These are phyloP conservation scores for Boulengerochromis microlepis DNA, from an alignment of 2,113 vertebrate species.

Conservation along the genomic window DNA sequence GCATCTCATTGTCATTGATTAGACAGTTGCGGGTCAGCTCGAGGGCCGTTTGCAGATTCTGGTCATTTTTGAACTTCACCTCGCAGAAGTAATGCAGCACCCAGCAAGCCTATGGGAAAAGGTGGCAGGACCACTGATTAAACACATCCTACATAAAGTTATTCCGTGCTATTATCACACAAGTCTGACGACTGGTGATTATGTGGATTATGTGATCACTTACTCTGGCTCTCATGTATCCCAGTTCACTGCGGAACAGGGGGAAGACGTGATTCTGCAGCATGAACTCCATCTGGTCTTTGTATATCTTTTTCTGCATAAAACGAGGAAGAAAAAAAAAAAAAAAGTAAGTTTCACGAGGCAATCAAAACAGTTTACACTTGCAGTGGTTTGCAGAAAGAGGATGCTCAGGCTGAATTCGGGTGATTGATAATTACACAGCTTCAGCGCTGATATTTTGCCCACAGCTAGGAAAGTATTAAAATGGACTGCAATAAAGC, in stretches of 20 bases:
- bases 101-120: conserved; percentile 85
- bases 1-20: conserved; percentile 98
- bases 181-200: background rate
- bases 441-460: background rate
- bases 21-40: conserved; percentile 91
- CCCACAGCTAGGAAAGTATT: background rate
- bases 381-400: background rate
- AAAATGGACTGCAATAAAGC: background rate
- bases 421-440: background rate
- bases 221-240: conserved; percentile 98
- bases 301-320: conserved; percentile 94
- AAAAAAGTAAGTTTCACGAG: background rate
- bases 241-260: conserved; percentile 91
- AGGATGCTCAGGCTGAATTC: background rate
- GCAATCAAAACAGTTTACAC: background rate
- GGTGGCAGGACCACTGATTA: background rate
- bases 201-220: conserved; percentile 17
- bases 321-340: background rate
- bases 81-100: conserved; percentile 99
- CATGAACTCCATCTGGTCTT: conserved; percentile 99
- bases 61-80: conserved; percentile 98
- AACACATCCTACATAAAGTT: background rate
- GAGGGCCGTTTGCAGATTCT: conserved; percentile 93
- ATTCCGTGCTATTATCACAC: background rate
- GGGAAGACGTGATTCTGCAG: conserved; percentile 97